Evolutionary conservation across 2,888 invertebrate species (phyloP), one percentile per base, ranked within the genome.

Genomic region (Parnassius apollo): DNA sequence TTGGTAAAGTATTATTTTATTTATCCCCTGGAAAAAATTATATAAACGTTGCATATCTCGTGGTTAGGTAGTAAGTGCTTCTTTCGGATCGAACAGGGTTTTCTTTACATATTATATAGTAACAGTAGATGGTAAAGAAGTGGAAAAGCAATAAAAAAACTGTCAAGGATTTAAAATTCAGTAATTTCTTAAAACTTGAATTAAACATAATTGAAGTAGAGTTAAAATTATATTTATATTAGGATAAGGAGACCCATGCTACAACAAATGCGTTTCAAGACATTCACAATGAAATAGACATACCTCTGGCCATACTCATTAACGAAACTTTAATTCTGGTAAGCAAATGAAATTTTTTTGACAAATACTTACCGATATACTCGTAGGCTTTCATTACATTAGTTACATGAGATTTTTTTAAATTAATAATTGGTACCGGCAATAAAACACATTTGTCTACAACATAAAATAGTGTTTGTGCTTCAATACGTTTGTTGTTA

Each of bases 241-340:
- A 60, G 35, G 35, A 53, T 44, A 13, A 48, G 35, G 18, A 61
- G 18, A 42, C 22, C 75, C 86, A 86, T 86, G 86, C 86, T 75
- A 84, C 78, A 82, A 85, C 79, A 82, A 78, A 78, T 78, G 83
- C 78, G 70, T 79, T 73, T 78, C 66, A 81, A 81, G 79, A 79
- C 83, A 85, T 83, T 85, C 81, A 80, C 82, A 82, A 76, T 81
- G 74, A 75, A 71, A 74, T 81, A 81, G 82, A 82, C 80, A 85
- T 81, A 70, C 35, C 35, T 35, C 35, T 35, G 35, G 35, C 35
- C 35, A 35, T 35, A 35, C 35, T 78, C 78, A 79, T 52, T 60
- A 64, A 64, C 42, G 53, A 25, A 64, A 57, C 52, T 22, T 51
- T 53, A 44, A 52, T 50, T 11, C 57, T 71, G 73, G 71, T 70